phyloP scores from a whole-genome alignment of 2,888 invertebrate species.

The Dinocampus coccinellae region DNA sequence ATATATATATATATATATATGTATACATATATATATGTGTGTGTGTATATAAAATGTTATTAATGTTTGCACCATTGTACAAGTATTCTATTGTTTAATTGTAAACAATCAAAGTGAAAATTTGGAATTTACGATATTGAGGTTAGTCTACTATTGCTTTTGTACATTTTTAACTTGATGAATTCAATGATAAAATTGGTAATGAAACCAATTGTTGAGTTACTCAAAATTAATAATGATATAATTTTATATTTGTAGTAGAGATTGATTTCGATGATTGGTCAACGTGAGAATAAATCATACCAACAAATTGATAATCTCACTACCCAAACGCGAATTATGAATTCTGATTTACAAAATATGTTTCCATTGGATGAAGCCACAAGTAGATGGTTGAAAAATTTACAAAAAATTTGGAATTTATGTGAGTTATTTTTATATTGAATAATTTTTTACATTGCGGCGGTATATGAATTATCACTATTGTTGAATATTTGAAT shows the following conservation, averaged over 20 bases:
- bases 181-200: too few species aligned
- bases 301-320: not conserved
- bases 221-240: not conserved
- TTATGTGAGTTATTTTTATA: constrained; percentile 53
- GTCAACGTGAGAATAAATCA: constrained; percentile 1
- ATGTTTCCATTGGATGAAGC: constrained; percentile 56
- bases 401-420: constrained; percentile 59
- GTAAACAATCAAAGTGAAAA: too few species aligned
- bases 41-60: too few species aligned
- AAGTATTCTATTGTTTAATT: too few species aligned
- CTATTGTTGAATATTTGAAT: not conserved
- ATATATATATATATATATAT: not conserved
- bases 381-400: constrained; percentile 58
- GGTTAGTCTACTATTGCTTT: too few species aligned
- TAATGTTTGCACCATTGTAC: too few species aligned
- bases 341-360: constrained; percentile 46
- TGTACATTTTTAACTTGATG: too few species aligned
- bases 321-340: not conserved
- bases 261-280: constrained; percentile 6
- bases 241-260: not conserved
- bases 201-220: not conserved
- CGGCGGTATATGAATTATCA: not conserved
- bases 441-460: not conserved
- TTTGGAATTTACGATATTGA: too few species aligned
- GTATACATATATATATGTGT: too few species aligned